Base-by-base conservation (phyloP, 30 jellyfish, hydroid and myxozoan genomes). In the Pseudorhiza aurosa region DNA sequence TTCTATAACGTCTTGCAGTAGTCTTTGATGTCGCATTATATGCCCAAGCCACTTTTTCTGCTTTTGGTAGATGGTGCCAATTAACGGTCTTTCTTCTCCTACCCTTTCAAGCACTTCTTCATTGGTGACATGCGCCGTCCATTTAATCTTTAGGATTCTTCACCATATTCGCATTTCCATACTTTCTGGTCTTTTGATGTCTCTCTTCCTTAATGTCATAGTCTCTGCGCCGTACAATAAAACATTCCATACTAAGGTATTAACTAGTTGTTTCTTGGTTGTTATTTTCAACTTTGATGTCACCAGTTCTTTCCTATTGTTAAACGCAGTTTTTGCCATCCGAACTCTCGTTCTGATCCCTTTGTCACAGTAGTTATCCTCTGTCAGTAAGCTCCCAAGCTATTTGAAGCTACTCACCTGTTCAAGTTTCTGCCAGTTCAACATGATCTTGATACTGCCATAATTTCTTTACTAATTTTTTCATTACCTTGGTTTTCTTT, bases 51-150 rank as follows among this genome's bases (percentile, higher is more conserved):
- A 60, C 40, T 33, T 60, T 19, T 26, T 25, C 15, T 60, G 8
- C 4, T 11, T 18, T 14, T 60, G 27, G 30, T 10, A 4, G 24
- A 25, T 60, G 10, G 40, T 57, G 14, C 14, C 40, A 19, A 29
- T 10, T 39, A 57, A 28, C 44, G 3, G 22, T 57, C 71, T 57
- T 21, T 57, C 25, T 15, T 57, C 78, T 8, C 25, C 58, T 27
- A 64, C 58, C 58, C 17, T 40, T 40, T 10, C 15, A 28, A 35
- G 25, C 36, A 36, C 32, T 19, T 67, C 65, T 36, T 67, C 81
- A 73, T 77, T 77, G 37, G 82, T 77, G 12, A 21, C n/a, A 28
- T 82, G 30, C 37, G 32, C 89, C 58, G 44, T 60, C 89, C 82
- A 57, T 46, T 56, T 57, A 21, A 77, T 49, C 26, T 45, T 58